Conservation (phyloP, 2,113 vertebrate genomes). For the Cyanoderma ruficeps region DNA sequence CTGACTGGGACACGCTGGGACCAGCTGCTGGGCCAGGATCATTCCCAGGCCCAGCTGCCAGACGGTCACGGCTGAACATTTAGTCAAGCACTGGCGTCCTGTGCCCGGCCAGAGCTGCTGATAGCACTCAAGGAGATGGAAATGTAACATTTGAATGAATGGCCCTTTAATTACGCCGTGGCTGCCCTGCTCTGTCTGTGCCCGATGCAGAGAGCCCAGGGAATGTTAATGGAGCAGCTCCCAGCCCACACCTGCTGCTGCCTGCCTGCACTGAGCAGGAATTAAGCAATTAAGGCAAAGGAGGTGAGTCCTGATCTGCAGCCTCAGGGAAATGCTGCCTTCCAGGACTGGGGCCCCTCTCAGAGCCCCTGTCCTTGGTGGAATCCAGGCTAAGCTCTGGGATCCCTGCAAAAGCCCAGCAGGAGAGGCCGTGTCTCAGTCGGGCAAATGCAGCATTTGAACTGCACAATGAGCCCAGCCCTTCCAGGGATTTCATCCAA, state of each 20-base stretch:
- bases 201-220: conserved; percentile 12
- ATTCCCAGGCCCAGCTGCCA: not conserved
- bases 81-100: not conserved
- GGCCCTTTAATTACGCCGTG: not conserved
- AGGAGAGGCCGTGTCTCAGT: not conserved
- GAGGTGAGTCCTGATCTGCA: not conserved
- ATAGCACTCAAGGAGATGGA: not conserved
- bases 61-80: fast-evolving
- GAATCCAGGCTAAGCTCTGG: not conserved
- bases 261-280: not conserved
- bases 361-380: not conserved
- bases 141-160: conserved; percentile 42
- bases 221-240: conserved; percentile 21
- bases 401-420: not conserved
- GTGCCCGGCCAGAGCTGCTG: not conserved
- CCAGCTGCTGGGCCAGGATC: not conserved
- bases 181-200: not conserved
- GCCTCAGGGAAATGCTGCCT: not conserved
- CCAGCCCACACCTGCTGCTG: conserved; percentile 19
- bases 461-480: not conserved
- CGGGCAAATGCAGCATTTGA: not conserved
- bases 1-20: not conserved
- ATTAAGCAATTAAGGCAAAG: not conserved
- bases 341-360: not conserved
- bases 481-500: not conserved